Evolutionary conservation across 2,797 vertebrate genomes (phyloP), one percentile per base, ranked within the genome.

Genomic region (Echeneis naucrates): DNA sequence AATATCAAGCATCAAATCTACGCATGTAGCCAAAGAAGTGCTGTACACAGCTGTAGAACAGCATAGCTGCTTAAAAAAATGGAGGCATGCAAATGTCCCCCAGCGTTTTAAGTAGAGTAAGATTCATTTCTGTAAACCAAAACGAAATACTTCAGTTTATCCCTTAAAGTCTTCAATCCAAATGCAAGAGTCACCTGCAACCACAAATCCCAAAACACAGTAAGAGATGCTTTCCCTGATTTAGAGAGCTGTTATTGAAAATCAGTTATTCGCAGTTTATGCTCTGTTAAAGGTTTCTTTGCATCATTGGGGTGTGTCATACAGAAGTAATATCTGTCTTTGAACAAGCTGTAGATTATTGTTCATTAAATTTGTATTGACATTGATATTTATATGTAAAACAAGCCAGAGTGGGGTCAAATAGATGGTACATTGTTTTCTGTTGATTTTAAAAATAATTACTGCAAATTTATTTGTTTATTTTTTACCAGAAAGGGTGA

Each of bases 41-140:
- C 24, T 3, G 4, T 4, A 21, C 27, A 19, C 7, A 37, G 42
- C 17, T 14, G 13, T 19, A 0, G 10, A 56, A 56, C 30, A 13
- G 2, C 13, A 5, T 14, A 21, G 16, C 11, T 51, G 5, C n/a
- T n/a, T 13, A 21, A 16, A 40, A 40, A 40, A 33, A 33, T 7
- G 33, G 7, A 14, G 9, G 33, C 8, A 51, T 42, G 44, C 35
- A 64, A 33, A 35, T 8, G 11, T 17, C 14, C 24, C n/a, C 26
- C 2, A 53, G 33, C 38, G 48, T 14, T 37, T 37, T 40, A 19
- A 50, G 48, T 50, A 59, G 44, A 52, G 32, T 2, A 47, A 61
- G 14, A 35, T 40, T 24, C 17, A 77, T 45, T 45, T 24, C 26
- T 13, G 12, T 51, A 68, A 68, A 63, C 16, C 27, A 48, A 8